Evolutionary conservation across 2,113 vertebrate species (phyloP), one percentile per base, ranked within the genome.

Genomic region (Alexandromys fortis): DNA sequence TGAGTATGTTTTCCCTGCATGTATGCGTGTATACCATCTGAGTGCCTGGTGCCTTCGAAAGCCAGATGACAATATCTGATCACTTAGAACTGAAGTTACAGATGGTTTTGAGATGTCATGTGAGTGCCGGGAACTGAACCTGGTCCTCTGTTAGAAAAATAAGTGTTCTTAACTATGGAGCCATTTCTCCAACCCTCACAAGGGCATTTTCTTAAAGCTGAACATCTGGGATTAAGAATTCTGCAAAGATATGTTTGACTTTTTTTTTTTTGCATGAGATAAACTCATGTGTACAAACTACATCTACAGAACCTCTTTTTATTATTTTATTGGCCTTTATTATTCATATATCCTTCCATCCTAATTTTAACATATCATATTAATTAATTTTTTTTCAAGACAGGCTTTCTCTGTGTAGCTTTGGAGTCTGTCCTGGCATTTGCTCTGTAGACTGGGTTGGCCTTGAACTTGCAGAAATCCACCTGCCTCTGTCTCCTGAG

Each of bases 171-270:
- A 82, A 28, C 79, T 6, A 61, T n/a, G 24, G 52, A 38, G 55
- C 3, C 79, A 83, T 83, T n/a, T 83, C 24, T 63, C 6, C 12
- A 83, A 12, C 24, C 24, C 12, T 5, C 3, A 83, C 55, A 42
- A 85, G 35, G 61, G 19, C 28, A 88, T 72, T 95, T 96, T 22
- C 86, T 94, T 68, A 68, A 96, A 86, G 49, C 7, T 17, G 92
- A 92, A 55, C 47, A 73, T 67, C 33, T 58, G 7, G 63, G n/a
- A 90, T 89, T 94, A 52, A 94, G 90, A 89, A 65, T 21, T 58
- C 28, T 68, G 63, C 47, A 85, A 91, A 83, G 76, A 68, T 0
- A 49, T 67, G 6, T 76, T 52, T 87, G 8, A 52, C n/a, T 72
- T 58, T 76, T 77, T 52, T n/a, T 47, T 67, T 79, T 72, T 76